These are phyloP conservation scores for Ia io DNA, from an alignment of 2,113 vertebrate species.

Conservation along the genomic window DNA sequence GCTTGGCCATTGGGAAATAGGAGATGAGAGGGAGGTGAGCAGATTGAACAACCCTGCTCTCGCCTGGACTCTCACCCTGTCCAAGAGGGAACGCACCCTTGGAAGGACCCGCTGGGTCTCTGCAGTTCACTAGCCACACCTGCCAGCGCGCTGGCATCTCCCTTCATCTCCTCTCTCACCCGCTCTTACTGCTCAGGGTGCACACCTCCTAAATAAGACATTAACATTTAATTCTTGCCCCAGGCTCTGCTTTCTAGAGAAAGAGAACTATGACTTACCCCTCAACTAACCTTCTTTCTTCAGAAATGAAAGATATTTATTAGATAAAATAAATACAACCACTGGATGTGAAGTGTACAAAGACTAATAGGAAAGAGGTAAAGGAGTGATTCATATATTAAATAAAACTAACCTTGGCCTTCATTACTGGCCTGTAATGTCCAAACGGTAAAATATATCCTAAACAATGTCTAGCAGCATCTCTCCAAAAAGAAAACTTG, in stretches of 20 bases:
- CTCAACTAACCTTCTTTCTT: neutral
- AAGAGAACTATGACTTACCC: neutral
- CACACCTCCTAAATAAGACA: neutral
- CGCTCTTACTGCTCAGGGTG: neutral
- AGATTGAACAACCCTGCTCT: neutral
- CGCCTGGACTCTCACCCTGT: neutral
- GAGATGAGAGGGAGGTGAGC: neutral
- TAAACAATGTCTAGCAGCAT: neutral
- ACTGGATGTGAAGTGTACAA: neutral
- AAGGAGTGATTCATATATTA: neutral
- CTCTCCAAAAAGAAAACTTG: neutral
- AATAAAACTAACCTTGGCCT: neutral
- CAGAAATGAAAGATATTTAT: neutral
- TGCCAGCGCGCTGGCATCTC: neutral
- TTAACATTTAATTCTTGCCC: neutral
- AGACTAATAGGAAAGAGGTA: neutral
- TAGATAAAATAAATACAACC: neutral
- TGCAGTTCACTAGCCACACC: neutral
- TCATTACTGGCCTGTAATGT: neutral
- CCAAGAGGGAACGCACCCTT: neutral
- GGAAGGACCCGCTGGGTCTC: neutral
- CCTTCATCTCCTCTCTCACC: neutral
- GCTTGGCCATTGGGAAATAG: neutral
- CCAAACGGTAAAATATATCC: neutral
- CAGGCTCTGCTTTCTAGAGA: conserved; percentile 19